A percentile compares a stretch with the other conserved stretches of the same genome.
phyloP scores from a whole-genome alignment of 23 tunicate species.

The Clavelina lepadiformis region DNA sequence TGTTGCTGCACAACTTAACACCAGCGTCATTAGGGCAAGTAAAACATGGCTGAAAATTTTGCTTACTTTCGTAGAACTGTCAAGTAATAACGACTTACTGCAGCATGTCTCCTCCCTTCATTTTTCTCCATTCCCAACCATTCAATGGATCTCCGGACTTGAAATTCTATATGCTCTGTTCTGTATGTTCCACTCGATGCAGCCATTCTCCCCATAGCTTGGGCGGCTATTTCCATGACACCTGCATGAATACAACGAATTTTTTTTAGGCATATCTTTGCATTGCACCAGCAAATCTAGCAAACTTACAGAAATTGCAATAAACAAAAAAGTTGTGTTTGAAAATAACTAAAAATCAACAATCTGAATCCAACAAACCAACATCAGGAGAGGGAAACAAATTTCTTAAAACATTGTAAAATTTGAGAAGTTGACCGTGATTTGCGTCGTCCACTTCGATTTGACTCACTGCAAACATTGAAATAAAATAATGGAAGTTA shows the following conservation, averaged over 20 bases:
- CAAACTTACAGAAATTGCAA: not conserved
- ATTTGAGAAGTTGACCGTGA: constrained; percentile 51
- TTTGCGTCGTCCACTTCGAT: constrained; percentile 62
- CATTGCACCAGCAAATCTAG: not conserved
- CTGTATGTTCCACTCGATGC: constrained; percentile 74
- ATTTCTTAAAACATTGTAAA: constrained; percentile 47
- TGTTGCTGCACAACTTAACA: not conserved
- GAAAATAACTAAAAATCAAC: not conserved
- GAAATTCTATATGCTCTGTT: constrained; percentile 78
- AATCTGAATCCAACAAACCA: constrained; percentile 12
- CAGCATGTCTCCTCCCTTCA: constrained; percentile 69
- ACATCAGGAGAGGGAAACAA: constrained; percentile 68
- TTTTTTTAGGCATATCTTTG: not conserved
- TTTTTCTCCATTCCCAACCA: constrained; percentile 63
- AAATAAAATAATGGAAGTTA: too few species aligned
- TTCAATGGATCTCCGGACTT: constrained; percentile 71
- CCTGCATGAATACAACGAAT: constrained; percentile 22
- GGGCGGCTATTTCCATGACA: constrained; percentile 92
- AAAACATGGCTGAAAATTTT: not conserved
- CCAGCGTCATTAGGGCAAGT: not conserved
- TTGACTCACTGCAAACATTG: constrained; percentile 62
- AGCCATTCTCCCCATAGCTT: constrained; percentile 82
- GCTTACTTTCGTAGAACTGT: not conserved
- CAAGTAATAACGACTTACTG: constrained; percentile 28
- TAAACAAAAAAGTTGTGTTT: not conserved